Evolutionary conservation across 2,113 vertebrate species (phyloP), one percentile per base, ranked within the genome.

Genomic region (Cyrtonyx montezumae): DNA sequence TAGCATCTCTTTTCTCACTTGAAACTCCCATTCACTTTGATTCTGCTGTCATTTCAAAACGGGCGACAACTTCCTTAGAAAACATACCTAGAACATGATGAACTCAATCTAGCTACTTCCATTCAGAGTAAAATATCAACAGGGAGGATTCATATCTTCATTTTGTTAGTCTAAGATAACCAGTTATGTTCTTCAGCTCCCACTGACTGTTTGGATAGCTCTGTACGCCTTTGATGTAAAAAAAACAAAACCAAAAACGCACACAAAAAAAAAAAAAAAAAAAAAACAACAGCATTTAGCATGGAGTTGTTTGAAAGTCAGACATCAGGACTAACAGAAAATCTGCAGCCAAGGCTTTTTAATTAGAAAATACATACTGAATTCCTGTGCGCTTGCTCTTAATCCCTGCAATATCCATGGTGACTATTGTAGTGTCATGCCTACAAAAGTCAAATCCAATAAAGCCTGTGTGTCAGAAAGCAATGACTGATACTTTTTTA

Each of bases 371-470:
- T 30, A 70, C 1, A 6, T 82, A 80, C 32, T 66, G 23, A 84
- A 90, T 92, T 89, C 79, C 68, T 79, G 16, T 88, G 69, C 61
- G 7, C 20, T 32, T 62, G 22, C 36, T 55, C 40, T 90, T 94
- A 84, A 85, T 94, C 62, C 70, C 20, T 66, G 66, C 43, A 69
- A 91, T 93, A 76, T 56, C 62, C 22, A 65, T 14, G 5, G 51
- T 84, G 78, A 36, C 36, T 1, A 0, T 46, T 79, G 53, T 40
- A 86, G 28, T 69, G 53, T 40, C 91, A 77, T 61, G 18, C 25
- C 45, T 70, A 76, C 53, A 85, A 67, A 82, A 61, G 34, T 89
- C 76, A 90, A 93, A 93, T 58, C 16, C 10, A 84, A 80, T 80
- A 80, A 87, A 88, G 10, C 6, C 36, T 32, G 5, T 18, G 28